A percentile compares a stretch with the other conserved stretches of the same genome.
Conservation (phyloP, 2,113 vertebrate species). For the Prolemur simus region DNA sequence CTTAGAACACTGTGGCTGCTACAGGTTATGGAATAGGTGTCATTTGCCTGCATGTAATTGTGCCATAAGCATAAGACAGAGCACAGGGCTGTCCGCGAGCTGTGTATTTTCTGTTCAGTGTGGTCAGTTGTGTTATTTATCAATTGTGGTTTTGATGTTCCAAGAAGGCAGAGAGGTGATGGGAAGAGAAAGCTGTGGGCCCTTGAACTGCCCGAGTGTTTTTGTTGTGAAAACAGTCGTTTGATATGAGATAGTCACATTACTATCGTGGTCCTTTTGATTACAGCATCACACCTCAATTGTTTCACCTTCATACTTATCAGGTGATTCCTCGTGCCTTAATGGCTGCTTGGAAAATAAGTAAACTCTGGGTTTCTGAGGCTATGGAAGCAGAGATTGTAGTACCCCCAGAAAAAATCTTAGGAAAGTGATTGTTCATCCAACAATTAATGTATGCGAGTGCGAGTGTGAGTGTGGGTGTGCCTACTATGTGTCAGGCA, state of each 20-base stretch:
- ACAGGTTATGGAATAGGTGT: neutral
- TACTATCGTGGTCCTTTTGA: neutral
- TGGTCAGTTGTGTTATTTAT: constrained; percentile 48
- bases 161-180: constrained; percentile 22
- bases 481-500: neutral
- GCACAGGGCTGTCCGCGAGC: neutral
- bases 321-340: neutral
- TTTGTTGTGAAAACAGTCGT: neutral
- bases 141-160: constrained; percentile 31
- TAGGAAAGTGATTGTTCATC: neutral
- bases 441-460: neutral
- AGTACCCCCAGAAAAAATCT: neutral
- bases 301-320: neutral
- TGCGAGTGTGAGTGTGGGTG: accelerated
- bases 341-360: neutral
- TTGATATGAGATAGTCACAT: neutral
- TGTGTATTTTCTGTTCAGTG: constrained; percentile 1
- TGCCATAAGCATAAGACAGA: neutral
- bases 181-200: neutral
- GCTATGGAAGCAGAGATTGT: neutral
- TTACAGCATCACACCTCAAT: neutral
- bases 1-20: neutral
- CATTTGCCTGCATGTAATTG: constrained; percentile 72
- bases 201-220: neutral
- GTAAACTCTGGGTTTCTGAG: neutral